Conservation (phyloP, 2,113 vertebrate genomes). For the Chrysemys picta region DNA sequence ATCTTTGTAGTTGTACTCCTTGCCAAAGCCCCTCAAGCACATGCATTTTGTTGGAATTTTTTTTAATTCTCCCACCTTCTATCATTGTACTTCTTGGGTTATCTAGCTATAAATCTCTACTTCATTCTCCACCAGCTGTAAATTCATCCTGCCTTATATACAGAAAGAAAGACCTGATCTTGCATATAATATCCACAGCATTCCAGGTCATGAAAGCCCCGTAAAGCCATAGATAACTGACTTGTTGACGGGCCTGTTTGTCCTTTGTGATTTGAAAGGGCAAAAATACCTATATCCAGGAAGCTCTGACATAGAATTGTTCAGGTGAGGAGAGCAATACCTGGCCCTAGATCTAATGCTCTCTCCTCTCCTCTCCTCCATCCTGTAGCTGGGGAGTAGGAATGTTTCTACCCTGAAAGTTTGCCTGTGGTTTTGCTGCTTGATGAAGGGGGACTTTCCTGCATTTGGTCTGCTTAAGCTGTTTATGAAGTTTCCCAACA, state of each 20-base stretch:
- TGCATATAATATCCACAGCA: conserved; percentile 6
- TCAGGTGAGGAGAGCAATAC: not conserved
- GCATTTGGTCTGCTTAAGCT: fast-evolving
- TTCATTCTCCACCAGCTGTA: conserved; percentile 20
- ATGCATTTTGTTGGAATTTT: conserved; percentile 19
- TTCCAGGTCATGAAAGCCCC: not conserved
- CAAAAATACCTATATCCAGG: not conserved
- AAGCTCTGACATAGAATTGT: not conserved
- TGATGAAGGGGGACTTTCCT: not conserved
- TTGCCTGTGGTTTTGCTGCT: not conserved
- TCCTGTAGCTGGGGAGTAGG: not conserved
- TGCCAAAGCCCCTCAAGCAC: not conserved
- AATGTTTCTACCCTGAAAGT: not conserved
- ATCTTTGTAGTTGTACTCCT: not conserved
- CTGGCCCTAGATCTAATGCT: not conserved
- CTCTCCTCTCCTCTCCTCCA: not conserved
- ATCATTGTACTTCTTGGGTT: conserved; percentile 36
- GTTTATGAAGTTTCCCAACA: not conserved
- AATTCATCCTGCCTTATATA: not conserved
- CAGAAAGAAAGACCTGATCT: conserved; percentile 11
- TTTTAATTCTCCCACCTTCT: conserved; percentile 38
- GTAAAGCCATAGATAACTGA: not conserved
- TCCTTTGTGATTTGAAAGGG: not conserved
- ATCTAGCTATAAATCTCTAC: conserved; percentile 7
- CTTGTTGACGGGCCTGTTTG: not conserved